Conservation (phyloP, 2,113 vertebrate genomes). For the Grantiella picta region DNA sequence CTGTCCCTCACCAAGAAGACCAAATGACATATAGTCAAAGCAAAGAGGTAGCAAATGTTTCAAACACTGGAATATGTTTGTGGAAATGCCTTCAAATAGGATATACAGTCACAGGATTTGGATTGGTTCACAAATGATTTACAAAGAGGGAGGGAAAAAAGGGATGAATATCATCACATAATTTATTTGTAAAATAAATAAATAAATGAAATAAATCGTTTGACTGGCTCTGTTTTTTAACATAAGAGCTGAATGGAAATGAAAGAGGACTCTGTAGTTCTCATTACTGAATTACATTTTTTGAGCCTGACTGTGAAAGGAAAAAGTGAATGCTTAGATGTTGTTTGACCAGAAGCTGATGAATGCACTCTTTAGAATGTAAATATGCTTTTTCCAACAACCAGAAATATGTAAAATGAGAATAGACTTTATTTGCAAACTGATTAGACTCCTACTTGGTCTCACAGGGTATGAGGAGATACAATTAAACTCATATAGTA, state of each 20-base stretch:
- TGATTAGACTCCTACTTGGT: neutral
- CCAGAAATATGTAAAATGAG: neutral
- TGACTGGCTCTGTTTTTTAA: neutral
- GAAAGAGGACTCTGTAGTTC: neutral
- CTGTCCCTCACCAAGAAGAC: neutral
- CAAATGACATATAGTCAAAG: neutral
- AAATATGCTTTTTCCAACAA: neutral
- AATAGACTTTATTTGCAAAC: constrained; percentile 21
- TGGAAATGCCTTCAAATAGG: neutral
- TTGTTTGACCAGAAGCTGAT: constrained; percentile 27
- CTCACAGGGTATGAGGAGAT: neutral
- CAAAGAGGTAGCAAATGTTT: neutral
- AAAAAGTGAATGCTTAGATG: neutral
- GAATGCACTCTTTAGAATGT: neutral
- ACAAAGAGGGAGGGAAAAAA: neutral
- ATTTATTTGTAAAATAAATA: constrained; percentile 6
- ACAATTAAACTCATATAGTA: constrained; percentile 27
- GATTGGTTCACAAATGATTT: neutral
- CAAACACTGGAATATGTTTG: neutral
- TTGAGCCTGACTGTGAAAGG: neutral
- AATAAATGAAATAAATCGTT: neutral
- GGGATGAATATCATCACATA: neutral
- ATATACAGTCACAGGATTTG: neutral
- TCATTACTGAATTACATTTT: neutral
- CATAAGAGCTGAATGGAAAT: neutral